Conservation (phyloP, 1,140 invertebrate species). For the Archegozetes longisetosus region DNA sequence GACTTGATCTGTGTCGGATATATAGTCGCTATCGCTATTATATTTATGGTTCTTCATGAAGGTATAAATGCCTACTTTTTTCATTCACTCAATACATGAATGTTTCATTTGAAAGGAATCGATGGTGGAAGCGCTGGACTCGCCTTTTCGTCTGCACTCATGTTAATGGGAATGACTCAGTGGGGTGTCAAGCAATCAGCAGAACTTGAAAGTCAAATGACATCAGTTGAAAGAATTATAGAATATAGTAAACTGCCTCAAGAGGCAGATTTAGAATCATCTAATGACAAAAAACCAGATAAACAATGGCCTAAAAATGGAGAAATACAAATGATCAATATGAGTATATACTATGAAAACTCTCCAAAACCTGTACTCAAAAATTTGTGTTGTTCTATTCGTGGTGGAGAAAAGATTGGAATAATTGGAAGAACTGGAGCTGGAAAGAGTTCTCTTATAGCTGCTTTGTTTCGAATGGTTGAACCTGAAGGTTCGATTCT, state of each 20-base stretch:
- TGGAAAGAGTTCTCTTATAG: slow-evolving; percentile 31
- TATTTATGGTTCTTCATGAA: slow-evolving; percentile 7
- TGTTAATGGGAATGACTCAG: slow-evolving; percentile 7
- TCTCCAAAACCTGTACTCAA: slow-evolving; percentile 33
- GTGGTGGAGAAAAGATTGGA: slow-evolving; percentile 46
- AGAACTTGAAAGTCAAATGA: slow-evolving; percentile 65
- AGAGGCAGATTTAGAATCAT: slow-evolving; percentile 35
- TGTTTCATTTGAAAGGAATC: slow-evolving; percentile 26
- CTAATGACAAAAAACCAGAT: slow-evolving; percentile 37
- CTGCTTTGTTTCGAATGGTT: slow-evolving; percentile 10
- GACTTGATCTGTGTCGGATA: slow-evolving; percentile 52
- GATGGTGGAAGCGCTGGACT: slow-evolving; percentile 54
- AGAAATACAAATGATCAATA: slow-evolving; percentile 42
- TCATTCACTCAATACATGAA: neutral
- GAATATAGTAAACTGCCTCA: slow-evolving; percentile 54
- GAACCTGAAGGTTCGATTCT: slow-evolving; percentile 54
- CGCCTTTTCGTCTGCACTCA: slow-evolving; percentile 3
- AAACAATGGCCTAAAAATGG: slow-evolving; percentile 50
- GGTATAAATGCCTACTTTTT: neutral
- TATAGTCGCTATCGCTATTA: slow-evolving; percentile 36
- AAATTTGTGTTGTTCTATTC: slow-evolving; percentile 23
- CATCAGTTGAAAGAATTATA: slow-evolving; percentile 59
- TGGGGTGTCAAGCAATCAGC: slow-evolving; percentile 46
- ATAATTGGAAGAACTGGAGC: slow-evolving; percentile 43
- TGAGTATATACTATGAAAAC: slow-evolving; percentile 44